Percentiles rank a stretch among this genome's conserved stretches.
These are phyloP conservation scores for Phyllotis vaccarum DNA, from an alignment of 2,797 vertebrate species.

Conservation along the genomic window DNA sequence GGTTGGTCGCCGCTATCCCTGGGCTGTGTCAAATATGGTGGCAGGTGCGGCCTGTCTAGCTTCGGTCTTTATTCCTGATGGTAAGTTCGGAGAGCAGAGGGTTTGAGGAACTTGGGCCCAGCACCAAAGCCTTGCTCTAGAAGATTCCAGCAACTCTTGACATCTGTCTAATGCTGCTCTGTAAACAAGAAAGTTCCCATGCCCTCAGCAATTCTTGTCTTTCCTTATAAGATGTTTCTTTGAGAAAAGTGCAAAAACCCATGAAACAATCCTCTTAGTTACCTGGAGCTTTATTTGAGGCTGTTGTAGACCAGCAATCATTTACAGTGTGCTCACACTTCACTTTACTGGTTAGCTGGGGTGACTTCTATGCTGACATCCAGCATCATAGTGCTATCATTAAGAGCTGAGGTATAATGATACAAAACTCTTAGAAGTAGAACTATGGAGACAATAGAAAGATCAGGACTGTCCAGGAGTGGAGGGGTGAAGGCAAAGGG, in stretches of 20 bases:
- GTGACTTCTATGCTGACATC: background rate
- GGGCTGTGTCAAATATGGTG: slow-evolving; percentile 79
- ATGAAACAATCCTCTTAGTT: background rate
- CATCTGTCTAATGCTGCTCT: background rate
- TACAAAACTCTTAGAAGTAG: background rate
- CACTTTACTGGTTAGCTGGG: background rate
- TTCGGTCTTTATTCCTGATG: slow-evolving; percentile 79
- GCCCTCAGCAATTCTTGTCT: background rate
- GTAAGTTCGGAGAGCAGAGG: slow-evolving; percentile 70
- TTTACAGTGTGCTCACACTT: background rate
- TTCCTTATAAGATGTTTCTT: background rate
- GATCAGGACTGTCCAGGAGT: background rate
- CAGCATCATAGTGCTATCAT: accelerated
- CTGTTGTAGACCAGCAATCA: background rate
- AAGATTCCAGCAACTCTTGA: background rate
- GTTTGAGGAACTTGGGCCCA: background rate
- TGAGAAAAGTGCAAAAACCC: background rate
- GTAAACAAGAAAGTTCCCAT: background rate
- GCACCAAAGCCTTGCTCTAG: background rate
- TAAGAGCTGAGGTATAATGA: background rate
- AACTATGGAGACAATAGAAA: background rate
- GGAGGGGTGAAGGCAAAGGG: no score
- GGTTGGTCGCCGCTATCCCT: slow-evolving; percentile 81
- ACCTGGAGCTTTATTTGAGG: background rate
- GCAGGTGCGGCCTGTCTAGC: slow-evolving; percentile 83